phyloP scores from a whole-genome alignment of 2,113 vertebrate species.

The Origma solitaria region DNA sequence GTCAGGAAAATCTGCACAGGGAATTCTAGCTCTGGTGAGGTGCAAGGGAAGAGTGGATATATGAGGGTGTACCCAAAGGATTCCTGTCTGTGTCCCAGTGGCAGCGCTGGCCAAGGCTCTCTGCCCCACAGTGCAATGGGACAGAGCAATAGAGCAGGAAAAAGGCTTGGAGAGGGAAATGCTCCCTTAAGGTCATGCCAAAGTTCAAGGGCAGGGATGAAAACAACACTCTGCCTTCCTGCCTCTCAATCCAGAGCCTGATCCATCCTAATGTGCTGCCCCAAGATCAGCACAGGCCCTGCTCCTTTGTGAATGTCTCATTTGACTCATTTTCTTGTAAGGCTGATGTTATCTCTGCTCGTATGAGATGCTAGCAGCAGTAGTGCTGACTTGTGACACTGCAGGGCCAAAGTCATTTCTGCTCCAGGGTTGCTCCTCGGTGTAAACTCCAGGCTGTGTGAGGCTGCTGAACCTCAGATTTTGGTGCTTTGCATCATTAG shows the following conservation, averaged over 20 bases:
- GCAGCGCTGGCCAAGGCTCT: fast-evolving
- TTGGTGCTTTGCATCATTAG: background rate
- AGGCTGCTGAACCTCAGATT: background rate
- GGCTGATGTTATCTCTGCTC: conserved; percentile 27
- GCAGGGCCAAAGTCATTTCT: background rate
- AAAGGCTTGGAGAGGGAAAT: background rate
- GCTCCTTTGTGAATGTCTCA: background rate
- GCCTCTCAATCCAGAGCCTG: background rate
- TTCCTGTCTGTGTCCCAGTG: background rate
- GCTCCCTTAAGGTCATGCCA: background rate
- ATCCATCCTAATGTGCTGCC: background rate
- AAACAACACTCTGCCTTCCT: background rate
- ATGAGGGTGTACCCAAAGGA: background rate
- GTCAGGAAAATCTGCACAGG: background rate
- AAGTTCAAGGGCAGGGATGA: background rate
- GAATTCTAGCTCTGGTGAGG: background rate
- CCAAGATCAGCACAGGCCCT: background rate
- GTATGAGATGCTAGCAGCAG: background rate
- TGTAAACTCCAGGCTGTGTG: background rate
- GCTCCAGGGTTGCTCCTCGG: background rate
- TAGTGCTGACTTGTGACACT: conserved; percentile 10
- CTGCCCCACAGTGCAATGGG: fast-evolving
- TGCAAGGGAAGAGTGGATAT: background rate
- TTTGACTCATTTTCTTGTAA: conserved; percentile 29
- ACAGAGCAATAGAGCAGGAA: background rate